Base-by-base conservation (phyloP, 2,888 invertebrate genomes). In the Pycnomerus fuliginosus region DNA sequence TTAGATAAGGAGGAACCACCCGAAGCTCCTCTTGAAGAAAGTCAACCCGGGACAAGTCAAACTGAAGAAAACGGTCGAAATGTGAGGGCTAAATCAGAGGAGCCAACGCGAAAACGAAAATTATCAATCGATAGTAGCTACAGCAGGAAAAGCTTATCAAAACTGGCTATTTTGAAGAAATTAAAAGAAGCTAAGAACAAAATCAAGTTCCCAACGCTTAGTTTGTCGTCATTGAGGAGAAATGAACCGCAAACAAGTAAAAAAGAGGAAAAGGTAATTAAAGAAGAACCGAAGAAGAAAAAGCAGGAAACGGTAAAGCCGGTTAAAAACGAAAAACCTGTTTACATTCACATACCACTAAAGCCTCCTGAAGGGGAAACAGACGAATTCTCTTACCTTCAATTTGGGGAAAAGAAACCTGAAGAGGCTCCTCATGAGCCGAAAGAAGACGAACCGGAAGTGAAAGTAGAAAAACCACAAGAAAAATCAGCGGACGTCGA, bases 281-380 rank as follows among this genome's bases (percentile, higher is more conserved):
- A 53, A 30, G 52, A 51, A 31, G 44, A 52, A 36, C 17, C 33
- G 3, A 31, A 30, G 23, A 23, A 1, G 3, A 8, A 4, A 20
- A 1, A 13, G 7, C 16, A 17, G 2, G 16, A 31, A 14, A n/a
- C 27, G 31, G 16, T 14, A n/a, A 22, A 34, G 32, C 23, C 53
- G n/a, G n/a, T n/a, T n/a, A n/a, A n/a, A 1, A 58, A 60, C 17
- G 53, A 50, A 10, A 60, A 55, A 29, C 70, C 70, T 2, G 58
- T 67, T 14, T 70, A 71, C 44, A 72, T 73, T 42, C 67, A 71
- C 48, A 72, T 73, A 53, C 72, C 72, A 2, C 49, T 72, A 7
- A 72, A 71, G 58, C 69, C 69, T 34, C 69, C 70, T 3, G 58
- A 65, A 2, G 71, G 70, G 4, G 51, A 70, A 61, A 64, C 64